These are phyloP conservation scores for Rhinolophus ferrumequinum DNA, from an alignment of 2,113 vertebrate genomes.

Conservation along the genomic window DNA sequence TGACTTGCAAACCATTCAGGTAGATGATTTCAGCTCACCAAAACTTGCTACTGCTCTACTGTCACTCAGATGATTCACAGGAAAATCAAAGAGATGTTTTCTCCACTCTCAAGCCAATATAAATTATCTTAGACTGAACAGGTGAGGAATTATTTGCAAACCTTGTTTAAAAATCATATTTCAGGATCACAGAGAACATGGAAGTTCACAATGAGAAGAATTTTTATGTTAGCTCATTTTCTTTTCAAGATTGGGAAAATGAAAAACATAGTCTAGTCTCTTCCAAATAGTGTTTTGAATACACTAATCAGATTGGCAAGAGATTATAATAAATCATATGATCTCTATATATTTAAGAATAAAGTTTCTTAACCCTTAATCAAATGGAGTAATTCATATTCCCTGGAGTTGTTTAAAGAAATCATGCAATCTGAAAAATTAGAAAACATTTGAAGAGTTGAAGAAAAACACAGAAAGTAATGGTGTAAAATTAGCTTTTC, in stretches of 20 bases:
- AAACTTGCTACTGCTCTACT: neutral
- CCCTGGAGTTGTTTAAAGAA: slow-evolving; percentile 4
- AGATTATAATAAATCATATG: neutral
- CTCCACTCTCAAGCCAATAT: neutral
- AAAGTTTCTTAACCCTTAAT: neutral
- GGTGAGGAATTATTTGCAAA: neutral
- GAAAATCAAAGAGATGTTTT: slow-evolving; percentile 38
- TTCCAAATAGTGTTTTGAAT: slow-evolving; percentile 50
- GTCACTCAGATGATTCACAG: neutral
- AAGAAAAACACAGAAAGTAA: slow-evolving; percentile 28
- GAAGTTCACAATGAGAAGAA: slow-evolving; percentile 27
- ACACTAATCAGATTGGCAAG: neutral
- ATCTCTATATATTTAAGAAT: slow-evolving; percentile 18
- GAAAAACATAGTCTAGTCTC: neutral
- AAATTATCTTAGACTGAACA: neutral
- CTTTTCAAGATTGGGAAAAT: slow-evolving; percentile 9
- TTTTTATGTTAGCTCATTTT: slow-evolving; percentile 33
- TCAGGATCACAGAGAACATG: slow-evolving; percentile 44
- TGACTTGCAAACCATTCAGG: neutral
- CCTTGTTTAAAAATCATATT: slow-evolving; percentile 15
- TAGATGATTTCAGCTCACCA: neutral
- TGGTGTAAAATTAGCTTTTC: slow-evolving; percentile 6
- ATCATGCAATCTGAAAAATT: slow-evolving; percentile 5
- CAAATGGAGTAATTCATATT: neutral
- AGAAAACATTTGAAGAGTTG: slow-evolving; percentile 4